Evolutionary conservation across 1,140 invertebrate species (phyloP), one percentile per base, ranked within the genome.

Genomic region (Drosophila lini): DNA sequence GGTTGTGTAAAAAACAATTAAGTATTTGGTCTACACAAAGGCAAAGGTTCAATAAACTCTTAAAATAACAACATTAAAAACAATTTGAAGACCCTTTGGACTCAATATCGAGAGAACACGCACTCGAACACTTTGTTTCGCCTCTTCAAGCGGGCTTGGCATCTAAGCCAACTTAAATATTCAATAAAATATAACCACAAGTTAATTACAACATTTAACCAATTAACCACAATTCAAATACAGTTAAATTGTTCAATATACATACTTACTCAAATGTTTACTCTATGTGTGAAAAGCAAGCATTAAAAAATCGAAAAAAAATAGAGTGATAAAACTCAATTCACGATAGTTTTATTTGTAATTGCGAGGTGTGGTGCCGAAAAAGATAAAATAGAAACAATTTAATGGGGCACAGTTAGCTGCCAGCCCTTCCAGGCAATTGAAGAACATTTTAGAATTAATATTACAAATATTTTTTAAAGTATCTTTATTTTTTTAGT

Each of bases 221-320:
- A 22, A 41, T 36, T 80, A 80, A 63, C 16, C 53, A 62, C 48
- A 69, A 62, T 42, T 74, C 28, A 75, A 74, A 40, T 52, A 83
- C 45, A 74, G 70, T 19, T 38, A 58, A 45, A 57, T 65, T 73
- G 47, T 64, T 47, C 42, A 57, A 74, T 34, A 61, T 42, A 73
- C 25, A 56, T 64, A 73, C 32, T 55, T 80, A 81, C 16, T 41
- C 74, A 67, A 68, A 79, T 81, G 80, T 85, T 70, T 81, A 81
- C 59, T 81, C 75, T 55, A 78, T 81, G 58, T 59, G 68, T 84
- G 63, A 85, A 70, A 74, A 78, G 62, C 80, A 83, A 81, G 64
- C 70, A 76, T 84, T 78, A 59, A 80, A 84, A 84, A 82, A 83
- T 53, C 15, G 0, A 38, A 47, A 48, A 48, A 74, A 60, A 79